A percentile compares a stretch with the other conserved stretches of the same genome.
Evolutionary conservation across 2,797 vertebrate genomes (phyloP).

Genomic region (Trachurus trachurus): DNA sequence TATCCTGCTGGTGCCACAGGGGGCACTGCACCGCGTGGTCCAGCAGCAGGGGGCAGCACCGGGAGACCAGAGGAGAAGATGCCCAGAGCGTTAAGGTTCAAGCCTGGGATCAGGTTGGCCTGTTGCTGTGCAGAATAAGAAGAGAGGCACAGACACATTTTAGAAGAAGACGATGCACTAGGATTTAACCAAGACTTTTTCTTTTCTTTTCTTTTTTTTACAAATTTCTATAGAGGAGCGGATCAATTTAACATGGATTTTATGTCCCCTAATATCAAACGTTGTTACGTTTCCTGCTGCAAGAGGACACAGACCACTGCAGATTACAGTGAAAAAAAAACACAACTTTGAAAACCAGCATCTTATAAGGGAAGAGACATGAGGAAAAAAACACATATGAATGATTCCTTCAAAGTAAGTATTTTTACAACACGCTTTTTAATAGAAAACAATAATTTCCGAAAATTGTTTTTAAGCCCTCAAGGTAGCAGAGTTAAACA

Average conservation of each 20-base stretch:
- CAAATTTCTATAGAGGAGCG: not conserved
- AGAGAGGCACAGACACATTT: not conserved
- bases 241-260: not conserved
- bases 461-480: not conserved
- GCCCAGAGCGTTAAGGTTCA: slow-evolving; percentile 95
- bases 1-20: slow-evolving; percentile 85
- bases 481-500: not conserved
- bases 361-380: not conserved
- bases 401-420: not conserved
- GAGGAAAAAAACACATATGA: not conserved
- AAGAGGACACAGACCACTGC: not conserved
- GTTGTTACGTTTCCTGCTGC: not conserved
- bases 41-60: slow-evolving; percentile 87
- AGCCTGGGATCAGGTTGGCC: slow-evolving; percentile 94
- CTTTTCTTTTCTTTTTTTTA: not conserved
- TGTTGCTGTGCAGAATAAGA: slow-evolving; percentile 88
- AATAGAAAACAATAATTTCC: not conserved
- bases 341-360: not conserved
- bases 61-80: slow-evolving; percentile 95
- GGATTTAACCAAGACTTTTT: not conserved
- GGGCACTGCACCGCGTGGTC: slow-evolving; percentile 85
- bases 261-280: accelerated
- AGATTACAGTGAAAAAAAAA: not conserved
- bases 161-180: not conserved
- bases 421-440: not conserved